A percentile compares a stretch with the other conserved stretches of the same genome.
Evolutionary conservation across 2,113 vertebrate genomes (phyloP).

Genomic region (Otis tarda): DNA sequence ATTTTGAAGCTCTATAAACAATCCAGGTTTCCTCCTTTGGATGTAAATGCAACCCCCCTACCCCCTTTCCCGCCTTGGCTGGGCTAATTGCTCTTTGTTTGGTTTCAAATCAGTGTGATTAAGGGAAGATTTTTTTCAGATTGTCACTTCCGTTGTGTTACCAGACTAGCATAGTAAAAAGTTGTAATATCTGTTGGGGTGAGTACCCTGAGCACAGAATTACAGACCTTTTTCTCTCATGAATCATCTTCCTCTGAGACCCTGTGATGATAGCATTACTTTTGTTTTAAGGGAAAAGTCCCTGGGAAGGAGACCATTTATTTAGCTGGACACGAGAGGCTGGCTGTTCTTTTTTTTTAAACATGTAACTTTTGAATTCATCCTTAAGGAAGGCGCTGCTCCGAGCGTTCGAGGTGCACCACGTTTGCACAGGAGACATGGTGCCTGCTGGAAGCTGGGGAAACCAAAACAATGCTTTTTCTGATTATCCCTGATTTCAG

Average conservation of each 20-base stretch:
- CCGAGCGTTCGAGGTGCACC: fast-evolving
- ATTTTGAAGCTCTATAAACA: neutral
- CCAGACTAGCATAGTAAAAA: neutral
- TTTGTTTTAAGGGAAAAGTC: neutral
- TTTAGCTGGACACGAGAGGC: neutral
- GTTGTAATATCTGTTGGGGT: neutral
- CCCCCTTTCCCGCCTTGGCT: neutral
- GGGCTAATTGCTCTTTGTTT: slow-evolving; percentile 21
- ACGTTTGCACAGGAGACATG: neutral
- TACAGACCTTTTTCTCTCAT: slow-evolving; percentile 9
- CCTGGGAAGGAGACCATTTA: neutral
- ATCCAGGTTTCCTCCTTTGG: neutral
- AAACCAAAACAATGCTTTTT: neutral
- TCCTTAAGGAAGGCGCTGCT: neutral
- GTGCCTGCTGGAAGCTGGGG: neutral
- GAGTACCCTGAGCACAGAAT: neutral
- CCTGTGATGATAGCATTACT: neutral
- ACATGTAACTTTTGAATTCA: neutral
- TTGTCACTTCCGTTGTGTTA: neutral
- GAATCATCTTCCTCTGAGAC: slow-evolving; percentile 14
- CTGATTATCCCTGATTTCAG: slow-evolving; percentile 2
- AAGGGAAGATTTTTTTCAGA: neutral
- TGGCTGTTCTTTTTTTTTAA: neutral
- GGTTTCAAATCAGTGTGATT: neutral
- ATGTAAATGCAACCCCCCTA: neutral